These are phyloP conservation scores for Anguilla obscura DNA, from an alignment of 2,797 vertebrate genomes.

Conservation along the genomic window DNA sequence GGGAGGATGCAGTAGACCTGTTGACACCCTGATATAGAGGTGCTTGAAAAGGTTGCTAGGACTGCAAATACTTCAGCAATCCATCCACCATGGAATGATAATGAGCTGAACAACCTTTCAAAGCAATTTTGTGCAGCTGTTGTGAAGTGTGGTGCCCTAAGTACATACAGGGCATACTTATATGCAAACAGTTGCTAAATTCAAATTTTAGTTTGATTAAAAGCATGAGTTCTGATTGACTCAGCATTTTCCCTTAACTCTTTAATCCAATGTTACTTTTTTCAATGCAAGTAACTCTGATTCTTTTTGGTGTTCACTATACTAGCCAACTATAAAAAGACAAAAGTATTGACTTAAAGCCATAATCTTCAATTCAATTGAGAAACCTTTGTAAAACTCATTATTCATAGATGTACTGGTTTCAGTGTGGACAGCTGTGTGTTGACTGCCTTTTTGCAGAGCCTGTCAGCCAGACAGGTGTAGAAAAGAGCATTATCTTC, in stretches of 20 bases:
- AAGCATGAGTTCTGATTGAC: background rate
- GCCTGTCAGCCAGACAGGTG: background rate
- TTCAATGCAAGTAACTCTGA: background rate
- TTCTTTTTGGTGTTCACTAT: too few relatives aligned
- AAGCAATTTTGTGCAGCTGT: background rate
- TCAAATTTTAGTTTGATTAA: background rate
- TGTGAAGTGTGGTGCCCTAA: background rate
- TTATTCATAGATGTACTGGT: background rate
- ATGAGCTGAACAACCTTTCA: slow-evolving; percentile 20
- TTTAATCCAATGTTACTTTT: background rate
- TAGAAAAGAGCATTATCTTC: background rate
- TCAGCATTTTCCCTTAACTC: background rate
- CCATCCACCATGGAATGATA: slow-evolving; percentile 24
- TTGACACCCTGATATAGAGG: slow-evolving; percentile 18
- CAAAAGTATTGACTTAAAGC: background rate
- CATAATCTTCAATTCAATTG: background rate
- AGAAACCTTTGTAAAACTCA: background rate
- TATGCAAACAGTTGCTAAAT: background rate
- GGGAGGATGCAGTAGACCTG: slow-evolving; percentile 4
- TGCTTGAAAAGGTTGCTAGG: slow-evolving; percentile 35
- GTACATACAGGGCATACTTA: background rate
- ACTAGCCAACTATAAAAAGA: background rate
- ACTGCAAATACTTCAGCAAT: slow-evolving; percentile 15
- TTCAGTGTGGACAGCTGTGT: background rate
- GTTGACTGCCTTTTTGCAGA: background rate